phyloP scores from a whole-genome alignment of 64 coral and sea anemone genomes.

The Pocillopora verrucosa region DNA sequence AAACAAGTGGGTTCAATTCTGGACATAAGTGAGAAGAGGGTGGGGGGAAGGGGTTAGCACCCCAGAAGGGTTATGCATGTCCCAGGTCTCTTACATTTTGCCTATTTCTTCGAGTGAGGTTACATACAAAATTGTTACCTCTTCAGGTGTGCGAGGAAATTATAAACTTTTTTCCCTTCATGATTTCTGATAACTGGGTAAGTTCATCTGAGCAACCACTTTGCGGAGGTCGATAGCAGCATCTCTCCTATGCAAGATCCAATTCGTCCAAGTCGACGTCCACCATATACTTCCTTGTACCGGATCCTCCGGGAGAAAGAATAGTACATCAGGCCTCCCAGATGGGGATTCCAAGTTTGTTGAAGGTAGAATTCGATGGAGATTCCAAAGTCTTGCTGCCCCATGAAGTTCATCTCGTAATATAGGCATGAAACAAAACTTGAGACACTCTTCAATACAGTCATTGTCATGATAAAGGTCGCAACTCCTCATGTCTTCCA shows the following conservation, averaged over 20 bases:
- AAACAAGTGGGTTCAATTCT: too few species aligned
- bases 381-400: too few species aligned
- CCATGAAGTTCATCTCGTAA: neutral
- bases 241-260: constrained; percentile 34
- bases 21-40: too few species aligned
- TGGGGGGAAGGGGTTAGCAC: too few species aligned
- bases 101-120: too few species aligned
- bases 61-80: too few species aligned
- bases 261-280: constrained; percentile 30
- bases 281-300: too few species aligned
- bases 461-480: too few species aligned
- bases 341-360: neutral
- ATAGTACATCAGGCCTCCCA: neutral
- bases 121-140: too few species aligned
- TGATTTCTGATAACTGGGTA: constrained; percentile 22
- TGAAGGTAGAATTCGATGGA: neutral
- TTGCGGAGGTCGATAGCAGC: constrained; percentile 20
- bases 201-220: constrained; percentile 28
- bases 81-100: too few species aligned
- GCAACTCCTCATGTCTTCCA: too few species aligned
- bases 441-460: neutral
- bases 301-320: neutral
- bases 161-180: neutral
- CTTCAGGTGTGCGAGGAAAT: too few species aligned
- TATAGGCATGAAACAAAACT: neutral